Base-by-base conservation (phyloP, 2,797 vertebrate species). In the Smutsia temminckii region DNA sequence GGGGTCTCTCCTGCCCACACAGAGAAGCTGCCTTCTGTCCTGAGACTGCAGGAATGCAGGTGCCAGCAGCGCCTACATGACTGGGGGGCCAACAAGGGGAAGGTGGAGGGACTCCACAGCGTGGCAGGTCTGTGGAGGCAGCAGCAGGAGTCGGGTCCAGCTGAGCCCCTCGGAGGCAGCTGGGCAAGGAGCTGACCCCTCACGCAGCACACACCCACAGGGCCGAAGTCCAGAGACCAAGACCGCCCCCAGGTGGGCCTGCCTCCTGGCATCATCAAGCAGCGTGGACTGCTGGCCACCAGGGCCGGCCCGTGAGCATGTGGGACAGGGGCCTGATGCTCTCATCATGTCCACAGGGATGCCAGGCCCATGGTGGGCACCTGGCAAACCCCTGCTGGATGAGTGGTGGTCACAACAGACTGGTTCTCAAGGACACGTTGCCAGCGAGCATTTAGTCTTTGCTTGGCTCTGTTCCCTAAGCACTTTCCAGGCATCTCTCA, bases 101-200 rank as follows among this genome's bases (percentile, higher is more conserved):
- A 46, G 46, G 46, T 46, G 46, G 11, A 3, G 46, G 10, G 46
- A 46, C 46, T 12, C 46, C 46, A 10, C 46, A 46, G 46, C 46
- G 0, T 46, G 46, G 46, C 46, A 46, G 46, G 46, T 46, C 46
- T 12, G 46, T 46, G 46, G 11, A 46, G 46, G 46, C 46, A 46
- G 11, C 46, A 46, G 11, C 11, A 12, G 46, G 46, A 46, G 46
- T 46, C 10, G 46, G 10, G 46, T 12, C 46, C 10, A 11, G 46
- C 46, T 46, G 46, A 11, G 46, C 46, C 46, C 46, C 46, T 46
- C 46, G 11, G 46, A 46, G 46, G 46, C 46, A 46, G 46, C 46
- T 57, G 32, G 37, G 2, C 4, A 5, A 20, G 20, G 34, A 25
- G 11, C 5, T 1, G 1, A 1, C 0, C 0, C 2, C 0, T 7